These are phyloP conservation scores for Sitta carolinensis DNA, from an alignment of 2,797 vertebrate genomes.

Conservation along the genomic window DNA sequence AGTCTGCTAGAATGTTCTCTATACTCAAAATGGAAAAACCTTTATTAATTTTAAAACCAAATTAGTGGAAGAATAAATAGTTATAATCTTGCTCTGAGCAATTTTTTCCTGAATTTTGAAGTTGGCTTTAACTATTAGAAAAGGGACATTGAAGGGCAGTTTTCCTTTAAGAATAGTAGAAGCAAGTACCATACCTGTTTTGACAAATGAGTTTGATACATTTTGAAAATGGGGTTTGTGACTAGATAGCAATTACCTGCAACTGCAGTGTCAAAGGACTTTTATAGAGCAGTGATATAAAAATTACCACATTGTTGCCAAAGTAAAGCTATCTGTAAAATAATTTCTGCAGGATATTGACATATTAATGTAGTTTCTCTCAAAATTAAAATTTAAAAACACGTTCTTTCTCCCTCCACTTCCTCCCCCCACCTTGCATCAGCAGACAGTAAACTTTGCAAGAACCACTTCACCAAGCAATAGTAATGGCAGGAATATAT, in stretches of 20 bases:
- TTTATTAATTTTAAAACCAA: background rate
- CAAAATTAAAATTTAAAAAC: background rate
- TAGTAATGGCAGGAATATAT: background rate
- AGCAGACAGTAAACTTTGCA: slow-evolving; percentile 12
- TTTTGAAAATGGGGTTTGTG: background rate
- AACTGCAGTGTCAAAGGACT: background rate
- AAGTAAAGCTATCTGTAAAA: background rate
- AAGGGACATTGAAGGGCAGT: background rate
- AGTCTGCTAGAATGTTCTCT: background rate
- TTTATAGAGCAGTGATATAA: background rate
- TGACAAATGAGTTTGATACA: background rate
- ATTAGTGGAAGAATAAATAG: background rate
- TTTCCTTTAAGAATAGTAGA: background rate
- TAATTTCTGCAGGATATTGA: background rate
- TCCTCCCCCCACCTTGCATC: background rate
- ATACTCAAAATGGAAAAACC: background rate
- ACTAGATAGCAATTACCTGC: background rate
- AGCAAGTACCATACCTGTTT: background rate
- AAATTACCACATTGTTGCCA: background rate
- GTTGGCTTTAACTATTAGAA: background rate
- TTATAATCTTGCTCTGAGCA: background rate
- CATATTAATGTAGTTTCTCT: background rate
- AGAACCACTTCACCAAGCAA: background rate
- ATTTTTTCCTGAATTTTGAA: background rate
- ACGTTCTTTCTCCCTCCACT: background rate